Evolutionary conservation across 1,140 invertebrate genomes (phyloP), one percentile per base, ranked within the genome.

Genomic region (Nasonia vitripennis): DNA sequence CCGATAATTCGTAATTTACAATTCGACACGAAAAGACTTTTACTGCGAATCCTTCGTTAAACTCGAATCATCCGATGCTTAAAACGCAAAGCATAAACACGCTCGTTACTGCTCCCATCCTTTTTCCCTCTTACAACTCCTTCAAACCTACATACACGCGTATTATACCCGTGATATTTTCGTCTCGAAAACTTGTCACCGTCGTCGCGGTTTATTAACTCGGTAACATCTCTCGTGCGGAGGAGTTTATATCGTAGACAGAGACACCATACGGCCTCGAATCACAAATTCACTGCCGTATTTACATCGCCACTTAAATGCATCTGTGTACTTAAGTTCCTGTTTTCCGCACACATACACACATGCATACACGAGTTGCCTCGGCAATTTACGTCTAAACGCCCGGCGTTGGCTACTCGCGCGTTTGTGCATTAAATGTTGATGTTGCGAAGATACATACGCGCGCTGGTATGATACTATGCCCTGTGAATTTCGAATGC

Each of bases 261-360:
- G 34, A 27, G 27, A 27, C 27, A 27, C 34, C 73, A 41, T 7
- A 71, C n/a, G 62, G 70, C 20, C 55, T n/a, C 37, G 27, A 23
- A 83, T 83, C 55, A 45, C 73, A 68, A 83, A 77, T 83, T 78
- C 77, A 34, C 73, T 14, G 51, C 62, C n/a, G 27, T 71, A 84
- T 84, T 78, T 70, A 84, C 82, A 48, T 68, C n/a, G 48, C n/a
- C 37, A 31, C 27, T 77, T 27, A 68, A 83, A 77, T 77, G 34
- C n/a, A 68, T 77, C 14, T 23, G 20, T 67, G 48, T 75, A 37
- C 71, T 83, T 83, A 45, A 77, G n/a, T n/a, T n/a, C 55, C 23
- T 83, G 73, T 74, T 83, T 83, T 34, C 37, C 68, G 6, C 68
- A 9, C 14, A 17, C 51, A 17, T 20, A n/a, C 6, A 62, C 55